Base-by-base conservation (phyloP, 2,797 vertebrate genomes). In the Peromyscus aztecus region DNA sequence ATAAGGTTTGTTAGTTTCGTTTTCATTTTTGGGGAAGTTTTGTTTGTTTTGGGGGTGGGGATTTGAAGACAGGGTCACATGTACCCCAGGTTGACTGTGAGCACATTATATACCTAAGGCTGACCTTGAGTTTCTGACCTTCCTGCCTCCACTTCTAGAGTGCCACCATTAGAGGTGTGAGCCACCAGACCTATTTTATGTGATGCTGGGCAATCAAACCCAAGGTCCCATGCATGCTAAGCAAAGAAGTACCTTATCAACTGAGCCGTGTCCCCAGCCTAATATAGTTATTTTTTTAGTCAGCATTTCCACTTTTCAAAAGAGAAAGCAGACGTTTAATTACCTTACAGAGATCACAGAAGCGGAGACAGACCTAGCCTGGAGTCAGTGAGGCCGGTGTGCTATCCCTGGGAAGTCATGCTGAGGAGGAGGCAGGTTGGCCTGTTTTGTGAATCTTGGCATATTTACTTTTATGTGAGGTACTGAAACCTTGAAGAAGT, bases 281-380 rank as follows among this genome's bases (percentile, higher is more conserved):
- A n/a, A 46, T 13, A 21, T 27, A 40, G 61, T 61, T 37, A 3
- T n/a, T 55, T 77, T 77, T 82, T 59, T 4, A 16, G 34, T 52
- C 24, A 67, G 83, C 13, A 4, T 90, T 94, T 65, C 40, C 31
- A 77, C 67, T 96, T 85, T 94, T 4, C 49, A 89, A n/a, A 55
- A 43, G 69, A 94, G 13, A 89, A 91, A 82, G 63, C 40, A 76
- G 43, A 59, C 80, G n/a, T 17, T 81, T 73, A 76, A 80, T 37
- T 77, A 92, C 13, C 21, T 85, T 77, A 61, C 27, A 34, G 49
- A 86, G 63, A 67, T 43, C 77, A 85, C 17, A 27, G 7, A 71
- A 43, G 9, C 69, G 57, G 12, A 85, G 90, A 37, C 0, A n/a
- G 61, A 61, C 40, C 8, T 46, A 67, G 31, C 2, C 46, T 16